phyloP scores from a whole-genome alignment of 2,797 vertebrate species.

The Acrocephalus scirpaceus region DNA sequence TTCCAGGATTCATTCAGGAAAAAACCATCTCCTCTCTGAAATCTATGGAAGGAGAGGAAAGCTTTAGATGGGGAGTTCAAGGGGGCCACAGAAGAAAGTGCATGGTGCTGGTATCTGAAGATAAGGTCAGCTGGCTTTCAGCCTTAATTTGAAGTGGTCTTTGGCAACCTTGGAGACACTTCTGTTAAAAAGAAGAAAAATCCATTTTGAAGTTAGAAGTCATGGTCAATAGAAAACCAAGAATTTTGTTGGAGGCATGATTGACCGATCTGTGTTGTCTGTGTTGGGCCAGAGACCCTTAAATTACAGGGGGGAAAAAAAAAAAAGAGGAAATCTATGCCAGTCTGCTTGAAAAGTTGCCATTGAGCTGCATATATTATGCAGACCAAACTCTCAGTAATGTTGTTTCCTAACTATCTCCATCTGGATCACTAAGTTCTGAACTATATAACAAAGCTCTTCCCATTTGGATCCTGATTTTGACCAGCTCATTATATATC shows the following conservation, averaged over 20 bases:
- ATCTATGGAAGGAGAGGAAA: neutral
- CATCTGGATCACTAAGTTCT: constrained; percentile 6
- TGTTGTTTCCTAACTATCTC: neutral
- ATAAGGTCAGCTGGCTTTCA: neutral
- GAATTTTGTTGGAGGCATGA: neutral
- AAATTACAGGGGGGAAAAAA: neutral
- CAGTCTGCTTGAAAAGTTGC: neutral
- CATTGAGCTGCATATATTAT: neutral
- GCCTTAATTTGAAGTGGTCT: neutral
- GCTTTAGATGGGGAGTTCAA: neutral
- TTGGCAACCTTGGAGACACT: neutral
- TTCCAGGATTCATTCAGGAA: neutral
- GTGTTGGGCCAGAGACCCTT: neutral
- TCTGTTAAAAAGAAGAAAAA: neutral
- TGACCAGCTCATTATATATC: neutral
- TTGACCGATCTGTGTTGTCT: neutral
- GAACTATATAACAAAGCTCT: neutral
- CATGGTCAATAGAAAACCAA: neutral
- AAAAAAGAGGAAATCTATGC: neutral
- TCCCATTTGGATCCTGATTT: constrained; percentile 3
- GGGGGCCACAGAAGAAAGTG: fast-evolving
- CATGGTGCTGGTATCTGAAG: neutral
- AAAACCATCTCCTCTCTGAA: neutral
- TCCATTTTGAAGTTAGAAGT: neutral
- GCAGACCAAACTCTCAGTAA: neutral